A percentile compares a stretch with the other conserved stretches of the same genome.
Evolutionary conservation across 1,140 invertebrate genomes (phyloP).

Genomic region (Apis cerana): DNA sequence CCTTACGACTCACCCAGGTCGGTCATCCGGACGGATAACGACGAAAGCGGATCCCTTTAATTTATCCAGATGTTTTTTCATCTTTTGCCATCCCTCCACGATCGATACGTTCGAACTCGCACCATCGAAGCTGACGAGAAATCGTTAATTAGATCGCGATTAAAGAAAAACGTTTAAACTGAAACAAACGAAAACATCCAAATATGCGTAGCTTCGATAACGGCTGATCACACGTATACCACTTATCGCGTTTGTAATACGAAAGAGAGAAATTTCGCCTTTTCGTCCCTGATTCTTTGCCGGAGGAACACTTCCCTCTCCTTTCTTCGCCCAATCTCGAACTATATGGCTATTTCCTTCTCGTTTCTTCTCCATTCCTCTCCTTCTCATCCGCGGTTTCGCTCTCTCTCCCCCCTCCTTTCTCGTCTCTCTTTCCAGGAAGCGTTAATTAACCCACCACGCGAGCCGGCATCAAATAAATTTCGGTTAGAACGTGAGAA

Average conservation of each 20-base stretch:
- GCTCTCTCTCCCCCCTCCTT: neutral
- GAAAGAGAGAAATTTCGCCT: conserved; percentile 22
- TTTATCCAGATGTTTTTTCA: conserved; percentile 30
- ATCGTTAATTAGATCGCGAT: too few relatives aligned
- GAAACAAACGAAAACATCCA: too few relatives aligned
- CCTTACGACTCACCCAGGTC: conserved; percentile 1
- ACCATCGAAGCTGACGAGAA: neutral
- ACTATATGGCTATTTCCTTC: conserved; percentile 1
- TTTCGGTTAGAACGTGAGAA: conserved; percentile 81
- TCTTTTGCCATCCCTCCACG: neutral
- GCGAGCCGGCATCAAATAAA: conserved; percentile 79
- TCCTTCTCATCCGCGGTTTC: neutral
- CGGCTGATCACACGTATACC: conserved; percentile 32
- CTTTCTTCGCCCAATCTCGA: conserved; percentile 3
- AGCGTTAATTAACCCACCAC: conserved; percentile 79
- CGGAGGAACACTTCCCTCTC: conserved; percentile 10
- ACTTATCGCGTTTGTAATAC: conserved; percentile 36
- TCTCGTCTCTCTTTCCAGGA: conserved; percentile 36
- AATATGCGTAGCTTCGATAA: neutral
- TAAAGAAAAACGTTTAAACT: too few relatives aligned
- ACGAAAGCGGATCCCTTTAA: conserved; percentile 12
- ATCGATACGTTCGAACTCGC: neutral
- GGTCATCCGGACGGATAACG: conserved; percentile 40
- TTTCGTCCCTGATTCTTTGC: conserved; percentile 10
- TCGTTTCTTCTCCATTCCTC: neutral